Percentiles rank a stretch among this genome's conserved stretches.
phyloP scores from a whole-genome alignment of 2,113 vertebrate species.

The Lota lota region DNA sequence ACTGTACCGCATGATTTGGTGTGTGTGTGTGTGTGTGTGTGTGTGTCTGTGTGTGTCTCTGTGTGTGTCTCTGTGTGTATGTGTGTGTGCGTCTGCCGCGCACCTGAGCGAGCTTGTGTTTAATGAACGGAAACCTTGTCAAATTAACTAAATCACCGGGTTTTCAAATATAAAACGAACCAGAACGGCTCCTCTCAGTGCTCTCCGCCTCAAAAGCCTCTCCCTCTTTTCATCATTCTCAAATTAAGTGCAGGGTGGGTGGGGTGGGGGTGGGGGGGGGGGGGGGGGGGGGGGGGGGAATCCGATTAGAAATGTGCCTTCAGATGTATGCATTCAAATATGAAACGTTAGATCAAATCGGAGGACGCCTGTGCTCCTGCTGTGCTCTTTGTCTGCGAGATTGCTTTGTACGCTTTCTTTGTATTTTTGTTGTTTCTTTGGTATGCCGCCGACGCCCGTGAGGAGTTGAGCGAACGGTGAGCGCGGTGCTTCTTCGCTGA shows the following conservation, averaged over 20 bases:
- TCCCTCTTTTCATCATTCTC: slow-evolving; percentile 53
- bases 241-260: slow-evolving; percentile 46
- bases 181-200: slow-evolving; percentile 21
- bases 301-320: slow-evolving; percentile 45
- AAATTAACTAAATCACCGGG: slow-evolving; percentile 57
- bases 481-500: slow-evolving; percentile 22
- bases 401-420: too few species aligned
- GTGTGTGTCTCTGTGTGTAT: too few species aligned
- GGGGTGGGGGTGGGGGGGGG: not conserved
- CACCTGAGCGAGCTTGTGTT: slow-evolving; percentile 47
- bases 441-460: slow-evolving; percentile 25
- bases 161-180: slow-evolving; percentile 49
- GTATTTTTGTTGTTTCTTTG: too few species aligned
- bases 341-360: slow-evolving; percentile 44
- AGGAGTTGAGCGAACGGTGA: slow-evolving; percentile 46
- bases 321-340: slow-evolving; percentile 33
- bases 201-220: slow-evolving; percentile 27
- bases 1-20: too few species aligned
- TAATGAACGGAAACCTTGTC: slow-evolving; percentile 62
- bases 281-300: slow-evolving; percentile 6
- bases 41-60: too few species aligned
- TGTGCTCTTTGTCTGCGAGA: slow-evolving; percentile 24
- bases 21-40: too few species aligned
- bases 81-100: slow-evolving; percentile 16
- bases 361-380: slow-evolving; percentile 6